phyloP scores from a whole-genome alignment of 2,113 vertebrate species.

The Nipponia nippon region DNA sequence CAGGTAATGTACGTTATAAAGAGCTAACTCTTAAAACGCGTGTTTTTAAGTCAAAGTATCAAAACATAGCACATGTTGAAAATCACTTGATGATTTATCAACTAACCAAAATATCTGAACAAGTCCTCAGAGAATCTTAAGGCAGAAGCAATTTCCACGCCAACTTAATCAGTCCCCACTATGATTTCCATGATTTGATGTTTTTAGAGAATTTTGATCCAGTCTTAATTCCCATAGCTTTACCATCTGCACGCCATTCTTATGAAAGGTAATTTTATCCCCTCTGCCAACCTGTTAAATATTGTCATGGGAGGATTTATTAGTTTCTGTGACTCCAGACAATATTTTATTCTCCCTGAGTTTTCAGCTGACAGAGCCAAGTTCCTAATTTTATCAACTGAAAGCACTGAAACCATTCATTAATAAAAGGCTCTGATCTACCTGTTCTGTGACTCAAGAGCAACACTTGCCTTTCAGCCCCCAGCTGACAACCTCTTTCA shows the following conservation, averaged over 20 bases:
- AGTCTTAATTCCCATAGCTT: constrained; percentile 42
- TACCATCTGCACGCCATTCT: constrained; percentile 42
- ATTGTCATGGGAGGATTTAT: constrained; percentile 52
- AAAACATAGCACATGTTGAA: constrained; percentile 1
- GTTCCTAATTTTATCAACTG: constrained; percentile 38
- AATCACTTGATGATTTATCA: constrained; percentile 37
- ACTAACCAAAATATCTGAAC: constrained; percentile 7
- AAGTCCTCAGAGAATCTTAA: constrained; percentile 5
- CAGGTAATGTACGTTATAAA: neutral
- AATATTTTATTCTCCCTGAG: constrained; percentile 53
- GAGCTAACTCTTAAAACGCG: neutral
- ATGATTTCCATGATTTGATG: constrained; percentile 29
- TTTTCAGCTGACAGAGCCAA: constrained; percentile 16
- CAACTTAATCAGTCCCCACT: constrained; percentile 11
- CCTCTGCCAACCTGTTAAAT: constrained; percentile 55
- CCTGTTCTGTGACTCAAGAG: neutral
- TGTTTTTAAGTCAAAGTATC: neutral
- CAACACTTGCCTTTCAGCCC: neutral
- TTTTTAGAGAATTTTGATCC: constrained; percentile 20
- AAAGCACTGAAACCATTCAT: constrained; percentile 21
- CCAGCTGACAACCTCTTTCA: neutral
- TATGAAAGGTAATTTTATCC: constrained; percentile 62
- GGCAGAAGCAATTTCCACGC: constrained; percentile 40
- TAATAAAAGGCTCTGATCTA: constrained; percentile 23
- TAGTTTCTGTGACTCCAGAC: constrained; percentile 54